Conservation (phyloP, 2,113 vertebrate genomes). For the Nyctereutes procyonoides region DNA sequence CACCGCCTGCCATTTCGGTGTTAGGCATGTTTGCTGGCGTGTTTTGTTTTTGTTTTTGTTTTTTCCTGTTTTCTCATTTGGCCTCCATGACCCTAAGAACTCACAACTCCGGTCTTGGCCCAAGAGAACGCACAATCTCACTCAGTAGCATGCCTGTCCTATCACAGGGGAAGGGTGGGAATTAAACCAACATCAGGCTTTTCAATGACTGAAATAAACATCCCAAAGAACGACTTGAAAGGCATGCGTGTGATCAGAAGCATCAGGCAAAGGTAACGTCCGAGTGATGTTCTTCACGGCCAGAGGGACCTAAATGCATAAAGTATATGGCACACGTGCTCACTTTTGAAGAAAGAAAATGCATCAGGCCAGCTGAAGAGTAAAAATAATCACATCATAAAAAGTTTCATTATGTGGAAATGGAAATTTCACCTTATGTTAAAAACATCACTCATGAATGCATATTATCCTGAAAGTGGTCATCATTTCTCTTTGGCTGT, state of each 20-base stretch:
- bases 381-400: slow-evolving; percentile 1
- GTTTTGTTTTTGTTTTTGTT: too few relatives aligned
- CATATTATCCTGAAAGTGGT: slow-evolving; percentile 4
- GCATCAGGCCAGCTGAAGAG: neutral
- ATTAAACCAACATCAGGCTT: neutral
- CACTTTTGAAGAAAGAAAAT: neutral
- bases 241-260: neutral
- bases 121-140: neutral
- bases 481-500: slow-evolving; percentile 20
- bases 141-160: neutral
- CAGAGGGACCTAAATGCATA: neutral
- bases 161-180: neutral
- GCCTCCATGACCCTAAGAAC: neutral
- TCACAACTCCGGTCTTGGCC: neutral
- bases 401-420: slow-evolving; percentile 39
- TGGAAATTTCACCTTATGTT: slow-evolving; percentile 30
- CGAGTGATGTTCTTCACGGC: neutral
- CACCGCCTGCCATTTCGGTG: neutral
- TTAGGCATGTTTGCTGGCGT: neutral
- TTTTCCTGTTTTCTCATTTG: neutral
- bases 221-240: neutral
- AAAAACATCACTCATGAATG: slow-evolving; percentile 14
- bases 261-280: neutral
- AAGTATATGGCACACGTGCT: neutral
- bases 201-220: slow-evolving; percentile 20